These are phyloP conservation scores for Brachyrhaphis roseni DNA, from an alignment of 2,797 vertebrate species.

Conservation along the genomic window DNA sequence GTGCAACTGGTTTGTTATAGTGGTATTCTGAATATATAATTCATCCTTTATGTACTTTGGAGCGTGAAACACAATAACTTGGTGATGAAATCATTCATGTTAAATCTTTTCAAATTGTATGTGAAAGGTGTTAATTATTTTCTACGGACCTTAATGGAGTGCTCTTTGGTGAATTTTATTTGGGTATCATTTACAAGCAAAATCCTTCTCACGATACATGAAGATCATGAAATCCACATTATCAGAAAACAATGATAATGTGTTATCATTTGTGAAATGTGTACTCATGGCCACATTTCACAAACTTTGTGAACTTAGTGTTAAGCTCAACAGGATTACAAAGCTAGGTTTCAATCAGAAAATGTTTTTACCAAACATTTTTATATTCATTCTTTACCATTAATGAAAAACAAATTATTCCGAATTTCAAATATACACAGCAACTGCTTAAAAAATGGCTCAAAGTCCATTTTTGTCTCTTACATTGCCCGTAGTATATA, in stretches of 20 bases:
- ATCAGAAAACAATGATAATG: not conserved
- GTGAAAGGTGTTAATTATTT: not conserved
- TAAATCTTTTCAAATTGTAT: not conserved
- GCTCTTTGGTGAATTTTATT: not conserved
- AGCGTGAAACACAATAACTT: not conserved
- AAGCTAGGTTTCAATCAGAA: not conserved
- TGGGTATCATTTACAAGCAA: not conserved
- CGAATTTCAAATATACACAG: conserved; percentile 41
- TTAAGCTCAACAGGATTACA: not conserved
- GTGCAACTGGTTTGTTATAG: not conserved
- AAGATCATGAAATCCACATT: not conserved
- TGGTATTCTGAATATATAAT: not conserved
- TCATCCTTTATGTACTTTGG: not conserved
- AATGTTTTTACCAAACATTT: conserved; percentile 11
- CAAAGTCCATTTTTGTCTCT: conserved; percentile 21
- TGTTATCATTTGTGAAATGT: no score
- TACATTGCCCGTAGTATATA: conserved; percentile 37
- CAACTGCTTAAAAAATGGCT: conserved; percentile 35
- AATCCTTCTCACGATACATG: not conserved
- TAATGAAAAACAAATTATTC: conserved; percentile 18
- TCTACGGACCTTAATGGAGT: not conserved
- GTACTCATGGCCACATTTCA: not conserved
- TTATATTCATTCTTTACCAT: conserved; percentile 12
- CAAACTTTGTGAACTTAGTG: not conserved
- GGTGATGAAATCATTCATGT: not conserved